Conservation (phyloP, 35 echinoderm and acorn worm species). For the Lytechinus pictus region DNA sequence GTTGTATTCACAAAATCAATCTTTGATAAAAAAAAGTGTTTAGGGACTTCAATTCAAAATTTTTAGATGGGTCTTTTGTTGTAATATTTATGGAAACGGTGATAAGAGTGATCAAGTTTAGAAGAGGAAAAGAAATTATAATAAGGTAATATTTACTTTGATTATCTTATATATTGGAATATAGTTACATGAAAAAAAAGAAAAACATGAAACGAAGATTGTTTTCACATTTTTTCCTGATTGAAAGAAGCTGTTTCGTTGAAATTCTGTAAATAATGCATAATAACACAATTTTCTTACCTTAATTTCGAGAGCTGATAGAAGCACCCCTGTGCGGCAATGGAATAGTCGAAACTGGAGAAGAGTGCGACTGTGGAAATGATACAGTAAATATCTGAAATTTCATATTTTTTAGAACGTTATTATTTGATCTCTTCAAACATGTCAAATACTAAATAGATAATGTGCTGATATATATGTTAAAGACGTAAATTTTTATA, state of each 20-base stretch:
- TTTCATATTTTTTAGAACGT: too few species aligned
- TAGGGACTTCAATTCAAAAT: background rate
- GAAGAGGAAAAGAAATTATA: background rate
- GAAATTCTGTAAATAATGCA: too few species aligned
- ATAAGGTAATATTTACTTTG: background rate
- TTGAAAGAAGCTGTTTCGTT: too few species aligned
- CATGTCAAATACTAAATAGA: too few species aligned
- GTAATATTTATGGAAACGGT: background rate
- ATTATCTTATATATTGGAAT: too few species aligned
- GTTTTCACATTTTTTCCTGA: too few species aligned
- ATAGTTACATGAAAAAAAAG: too few species aligned
- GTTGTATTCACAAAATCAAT: background rate
- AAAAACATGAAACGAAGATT: too few species aligned
- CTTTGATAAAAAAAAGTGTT: background rate
- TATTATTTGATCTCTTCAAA: too few species aligned
- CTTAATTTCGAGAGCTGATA: constrained; percentile 42
- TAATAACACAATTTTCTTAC: background rate
- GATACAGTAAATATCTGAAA: background rate
- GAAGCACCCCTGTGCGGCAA: constrained; percentile 44
- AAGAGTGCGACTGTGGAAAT: constrained; percentile 42
- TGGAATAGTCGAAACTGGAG: constrained; percentile 51
- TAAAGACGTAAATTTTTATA: too few species aligned
- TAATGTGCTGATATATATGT: too few species aligned
- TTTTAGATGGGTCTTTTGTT: background rate
- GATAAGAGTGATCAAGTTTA: background rate